These are phyloP conservation scores for Frankliniella fusca DNA, from an alignment of 2,888 invertebrate genomes.

Conservation along the genomic window DNA sequence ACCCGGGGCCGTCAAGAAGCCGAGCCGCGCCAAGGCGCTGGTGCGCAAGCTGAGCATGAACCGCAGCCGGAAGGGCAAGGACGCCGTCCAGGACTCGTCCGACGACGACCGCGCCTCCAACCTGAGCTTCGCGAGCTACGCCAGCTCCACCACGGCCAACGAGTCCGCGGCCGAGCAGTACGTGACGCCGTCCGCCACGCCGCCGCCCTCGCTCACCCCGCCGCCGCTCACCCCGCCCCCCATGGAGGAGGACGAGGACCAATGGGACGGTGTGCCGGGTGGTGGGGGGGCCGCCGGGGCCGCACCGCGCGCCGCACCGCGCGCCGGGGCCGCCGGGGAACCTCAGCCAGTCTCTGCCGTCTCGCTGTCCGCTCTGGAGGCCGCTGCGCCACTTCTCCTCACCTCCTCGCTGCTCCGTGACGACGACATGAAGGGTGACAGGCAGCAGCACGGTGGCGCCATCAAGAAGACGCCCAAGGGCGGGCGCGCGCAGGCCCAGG, in stretches of 20 bases:
- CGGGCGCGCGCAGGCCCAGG: background rate
- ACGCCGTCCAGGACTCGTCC: background rate
- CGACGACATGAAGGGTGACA: constrained; percentile 18
- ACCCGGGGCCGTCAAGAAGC: background rate
- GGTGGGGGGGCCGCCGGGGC: background rate
- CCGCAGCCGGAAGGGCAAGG: background rate
- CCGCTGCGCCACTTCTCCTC: background rate
- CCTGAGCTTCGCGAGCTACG: background rate
- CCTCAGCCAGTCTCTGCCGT: background rate
- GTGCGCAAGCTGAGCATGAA: constrained; percentile 19
- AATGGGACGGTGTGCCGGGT: background rate
- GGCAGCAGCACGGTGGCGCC: constrained; percentile 17
- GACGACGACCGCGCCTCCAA: constrained; percentile 9
- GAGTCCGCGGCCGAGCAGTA: background rate
- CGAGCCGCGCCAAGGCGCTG: background rate
- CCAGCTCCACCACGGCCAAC: background rate
- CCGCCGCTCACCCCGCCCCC: constrained; percentile 24
- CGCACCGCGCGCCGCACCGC: background rate
- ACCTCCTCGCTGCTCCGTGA: background rate
- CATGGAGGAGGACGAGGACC: constrained; percentile 23
- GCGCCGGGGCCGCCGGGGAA: background rate
- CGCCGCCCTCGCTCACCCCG: background rate
- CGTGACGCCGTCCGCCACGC: constrained; percentile 8
- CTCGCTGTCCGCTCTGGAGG: constrained; percentile 11
- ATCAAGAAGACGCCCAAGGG: constrained; percentile 16